Evolutionary conservation across 2,797 vertebrate genomes (phyloP).

Genomic region (Arctocebus calabarensis): DNA sequence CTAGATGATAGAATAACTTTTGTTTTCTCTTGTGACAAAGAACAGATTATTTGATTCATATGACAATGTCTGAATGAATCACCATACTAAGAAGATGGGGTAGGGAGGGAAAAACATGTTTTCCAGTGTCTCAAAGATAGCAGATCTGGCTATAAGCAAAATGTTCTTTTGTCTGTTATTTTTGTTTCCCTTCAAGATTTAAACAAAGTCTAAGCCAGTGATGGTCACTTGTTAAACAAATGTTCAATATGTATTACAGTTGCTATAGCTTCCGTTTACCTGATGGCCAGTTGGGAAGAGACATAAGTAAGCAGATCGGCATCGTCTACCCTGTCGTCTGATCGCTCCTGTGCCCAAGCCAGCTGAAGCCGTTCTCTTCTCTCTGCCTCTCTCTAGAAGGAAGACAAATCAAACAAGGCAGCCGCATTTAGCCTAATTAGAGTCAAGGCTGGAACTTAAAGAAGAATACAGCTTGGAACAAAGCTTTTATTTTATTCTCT

Average conservation of each 20-base stretch:
- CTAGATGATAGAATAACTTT: conserved; percentile 76
- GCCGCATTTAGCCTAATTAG: background rate
- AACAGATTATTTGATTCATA: conserved; percentile 71
- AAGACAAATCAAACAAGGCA: background rate
- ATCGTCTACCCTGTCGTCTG: background rate
- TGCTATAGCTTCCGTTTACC: background rate
- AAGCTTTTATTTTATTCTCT: background rate
- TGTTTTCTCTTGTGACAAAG: conserved; percentile 77
- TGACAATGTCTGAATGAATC: conserved; percentile 80
- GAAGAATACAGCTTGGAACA: background rate
- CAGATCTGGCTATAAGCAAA: background rate
- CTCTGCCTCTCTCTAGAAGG: background rate
- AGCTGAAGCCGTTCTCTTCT: background rate
- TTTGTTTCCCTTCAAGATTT: conserved; percentile 9
- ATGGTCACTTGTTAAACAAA: background rate
- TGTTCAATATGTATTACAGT: background rate
- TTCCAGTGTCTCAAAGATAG: background rate
- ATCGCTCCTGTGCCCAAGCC: background rate
- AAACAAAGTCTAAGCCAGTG: background rate
- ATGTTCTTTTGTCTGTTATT: background rate
- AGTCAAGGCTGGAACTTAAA: background rate
- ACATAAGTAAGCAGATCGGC: background rate
- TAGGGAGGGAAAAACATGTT: background rate
- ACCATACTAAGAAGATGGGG: conserved; percentile 42
- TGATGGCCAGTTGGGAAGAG: background rate